Percentiles rank a stretch among this genome's conserved stretches.
These are phyloP conservation scores for Muntiacus muntjak DNA, from an alignment of 2,113 vertebrate genomes.

Conservation along the genomic window DNA sequence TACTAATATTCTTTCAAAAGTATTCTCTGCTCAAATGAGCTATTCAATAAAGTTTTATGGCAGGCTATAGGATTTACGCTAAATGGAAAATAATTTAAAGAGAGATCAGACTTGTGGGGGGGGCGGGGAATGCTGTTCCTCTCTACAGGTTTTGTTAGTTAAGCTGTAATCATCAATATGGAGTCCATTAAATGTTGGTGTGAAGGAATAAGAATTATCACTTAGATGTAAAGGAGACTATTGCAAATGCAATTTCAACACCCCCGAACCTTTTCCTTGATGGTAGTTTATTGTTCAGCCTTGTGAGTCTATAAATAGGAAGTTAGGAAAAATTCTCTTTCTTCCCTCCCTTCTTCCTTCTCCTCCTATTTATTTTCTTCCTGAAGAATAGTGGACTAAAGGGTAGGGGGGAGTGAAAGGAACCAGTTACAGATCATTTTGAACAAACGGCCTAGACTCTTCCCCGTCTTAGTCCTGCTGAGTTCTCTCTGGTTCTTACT, in stretches of 20 bases:
- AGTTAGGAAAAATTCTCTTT: neutral
- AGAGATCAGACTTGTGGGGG: slow-evolving; percentile 40
- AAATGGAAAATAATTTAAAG: slow-evolving; percentile 80
- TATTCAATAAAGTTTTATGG: slow-evolving; percentile 82
- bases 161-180: slow-evolving; percentile 55
- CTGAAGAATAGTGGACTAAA: neutral
- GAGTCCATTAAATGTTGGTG: slow-evolving; percentile 16
- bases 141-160: slow-evolving; percentile 59
- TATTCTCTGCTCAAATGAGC: slow-evolving; percentile 84
- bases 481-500: neutral
- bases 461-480: neutral
- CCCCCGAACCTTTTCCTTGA: neutral
- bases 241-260: neutral
- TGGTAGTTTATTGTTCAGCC: neutral
- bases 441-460: neutral
- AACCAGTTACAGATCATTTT: neutral
- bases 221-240: neutral
- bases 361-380: neutral
- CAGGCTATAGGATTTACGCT: slow-evolving; percentile 74
- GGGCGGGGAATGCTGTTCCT: neutral
- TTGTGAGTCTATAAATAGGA: slow-evolving; percentile 40
- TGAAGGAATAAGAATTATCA: neutral
- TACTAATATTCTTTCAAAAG: slow-evolving; percentile 85
- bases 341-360: neutral
- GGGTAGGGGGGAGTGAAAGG: neutral